phyloP scores from a whole-genome alignment of 2,113 vertebrate species.

The Microcebus lehilahytsara region DNA sequence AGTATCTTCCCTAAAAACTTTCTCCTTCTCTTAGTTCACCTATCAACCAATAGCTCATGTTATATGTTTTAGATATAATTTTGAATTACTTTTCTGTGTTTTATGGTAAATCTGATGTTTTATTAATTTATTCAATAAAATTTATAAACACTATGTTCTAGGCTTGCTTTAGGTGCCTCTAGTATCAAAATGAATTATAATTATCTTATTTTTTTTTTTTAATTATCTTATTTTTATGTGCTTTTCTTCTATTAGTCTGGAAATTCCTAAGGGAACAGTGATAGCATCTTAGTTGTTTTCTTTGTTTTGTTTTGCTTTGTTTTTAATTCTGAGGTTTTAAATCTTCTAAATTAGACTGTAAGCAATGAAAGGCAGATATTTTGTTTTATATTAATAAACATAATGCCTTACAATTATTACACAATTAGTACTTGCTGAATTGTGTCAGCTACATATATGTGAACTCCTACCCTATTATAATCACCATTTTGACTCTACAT shows the following conservation, averaged over 20 bases:
- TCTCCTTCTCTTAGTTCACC: background rate
- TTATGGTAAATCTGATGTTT: background rate
- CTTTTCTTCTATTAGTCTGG: background rate
- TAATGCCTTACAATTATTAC: background rate
- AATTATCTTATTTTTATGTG: background rate
- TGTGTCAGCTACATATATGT: background rate
- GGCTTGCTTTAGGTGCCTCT: background rate
- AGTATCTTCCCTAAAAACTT: background rate
- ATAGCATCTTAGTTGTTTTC: background rate
- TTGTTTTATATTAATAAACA: background rate
- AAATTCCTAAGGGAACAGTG: background rate
- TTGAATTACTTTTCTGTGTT: background rate
- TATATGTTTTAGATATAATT: background rate
- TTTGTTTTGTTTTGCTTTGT: background rate
- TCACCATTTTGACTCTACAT: background rate
- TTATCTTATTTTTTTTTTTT: background rate
- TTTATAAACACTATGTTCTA: background rate
- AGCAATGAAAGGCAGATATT: background rate
- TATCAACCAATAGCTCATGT: background rate
- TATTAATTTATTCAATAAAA: background rate
- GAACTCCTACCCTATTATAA: background rate
- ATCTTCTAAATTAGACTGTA: background rate
- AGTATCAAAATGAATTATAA: background rate
- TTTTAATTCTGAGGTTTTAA: background rate
- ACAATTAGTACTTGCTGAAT: background rate